Conservation (phyloP, 1,140 invertebrate genomes). For the Neotoxoptera formosana region DNA sequence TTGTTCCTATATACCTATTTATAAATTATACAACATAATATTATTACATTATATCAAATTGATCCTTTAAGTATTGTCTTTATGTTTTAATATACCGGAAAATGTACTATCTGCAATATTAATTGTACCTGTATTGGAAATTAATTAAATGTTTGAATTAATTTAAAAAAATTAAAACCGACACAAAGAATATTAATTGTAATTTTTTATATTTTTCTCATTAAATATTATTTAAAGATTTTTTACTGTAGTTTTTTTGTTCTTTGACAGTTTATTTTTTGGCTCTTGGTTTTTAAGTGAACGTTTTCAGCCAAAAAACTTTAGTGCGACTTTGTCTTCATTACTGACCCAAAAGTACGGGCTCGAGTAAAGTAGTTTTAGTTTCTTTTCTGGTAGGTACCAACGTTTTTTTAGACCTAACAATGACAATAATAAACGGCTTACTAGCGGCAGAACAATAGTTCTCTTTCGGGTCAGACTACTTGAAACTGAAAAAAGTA, state of each 20-base stretch:
- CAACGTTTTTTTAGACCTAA: not conserved
- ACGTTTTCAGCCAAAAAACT: constrained; percentile 42
- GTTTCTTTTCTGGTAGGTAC: not conserved
- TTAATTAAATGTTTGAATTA: not conserved
- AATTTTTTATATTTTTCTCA: not conserved
- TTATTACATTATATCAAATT: not conserved
- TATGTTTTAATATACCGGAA: not conserved
- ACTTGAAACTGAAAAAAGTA: constrained; percentile 17
- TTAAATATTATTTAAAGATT: constrained; percentile 16
- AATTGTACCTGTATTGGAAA: not conserved
- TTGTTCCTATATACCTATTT: not conserved
- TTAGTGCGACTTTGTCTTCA: constrained; percentile 42
- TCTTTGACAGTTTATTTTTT: not conserved
- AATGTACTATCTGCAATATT: not conserved
- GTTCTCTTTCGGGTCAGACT: constrained; percentile 1
- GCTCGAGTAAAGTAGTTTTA: constrained; percentile 48
- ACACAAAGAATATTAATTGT: not conserved
- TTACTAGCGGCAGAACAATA: constrained; percentile 34
- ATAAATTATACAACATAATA: not conserved
- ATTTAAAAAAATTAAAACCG: not conserved
- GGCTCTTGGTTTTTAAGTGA: not conserved
- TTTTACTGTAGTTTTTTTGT: not conserved
- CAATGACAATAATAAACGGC: constrained; percentile 54
- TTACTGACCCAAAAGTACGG: constrained; percentile 32
- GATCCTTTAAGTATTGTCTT: not conserved